A percentile compares a stretch with the other conserved stretches of the same genome.
Conservation (phyloP, 1,140 invertebrate genomes). For the Hyphantria cunea region DNA sequence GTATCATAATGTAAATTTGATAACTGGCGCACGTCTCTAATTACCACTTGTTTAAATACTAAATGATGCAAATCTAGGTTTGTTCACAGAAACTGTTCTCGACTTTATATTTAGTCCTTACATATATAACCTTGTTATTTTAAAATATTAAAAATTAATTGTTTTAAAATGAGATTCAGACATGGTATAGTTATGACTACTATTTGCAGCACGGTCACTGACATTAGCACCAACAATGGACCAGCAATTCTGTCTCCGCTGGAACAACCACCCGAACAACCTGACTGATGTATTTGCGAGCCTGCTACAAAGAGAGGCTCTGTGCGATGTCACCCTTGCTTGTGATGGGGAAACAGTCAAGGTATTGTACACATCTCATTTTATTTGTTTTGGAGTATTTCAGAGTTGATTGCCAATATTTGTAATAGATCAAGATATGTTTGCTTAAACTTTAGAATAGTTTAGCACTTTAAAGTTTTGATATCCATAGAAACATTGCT, state of each 20-base stretch:
- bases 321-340: constrained; percentile 96
- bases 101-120: constrained; percentile 32
- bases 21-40: constrained; percentile 70
- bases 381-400: too few relatives aligned
- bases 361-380: constrained; percentile 53
- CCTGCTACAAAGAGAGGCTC: constrained; percentile 91
- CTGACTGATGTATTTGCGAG: constrained; percentile 94
- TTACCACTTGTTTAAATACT: constrained; percentile 55
- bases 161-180: constrained; percentile 15
- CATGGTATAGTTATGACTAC: constrained; percentile 35
- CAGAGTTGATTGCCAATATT: too few relatives aligned
- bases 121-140: constrained; percentile 34
- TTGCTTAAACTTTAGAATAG: not conserved
- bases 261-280: constrained; percentile 96
- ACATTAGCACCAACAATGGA: constrained; percentile 88
- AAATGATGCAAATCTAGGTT: constrained; percentile 49
- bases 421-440: too few relatives aligned
- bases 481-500: too few relatives aligned
- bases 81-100: constrained; percentile 41
- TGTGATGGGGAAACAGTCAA: constrained; percentile 95
- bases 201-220: constrained; percentile 80
- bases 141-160: constrained; percentile 24
- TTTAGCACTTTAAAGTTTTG: too few relatives aligned
- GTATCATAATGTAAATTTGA: constrained; percentile 72
- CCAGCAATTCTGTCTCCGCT: constrained; percentile 96